A percentile compares a stretch with the other conserved stretches of the same genome.
phyloP scores from a whole-genome alignment of 2,888 invertebrate genomes.

The Drosophila nigritarsus region DNA sequence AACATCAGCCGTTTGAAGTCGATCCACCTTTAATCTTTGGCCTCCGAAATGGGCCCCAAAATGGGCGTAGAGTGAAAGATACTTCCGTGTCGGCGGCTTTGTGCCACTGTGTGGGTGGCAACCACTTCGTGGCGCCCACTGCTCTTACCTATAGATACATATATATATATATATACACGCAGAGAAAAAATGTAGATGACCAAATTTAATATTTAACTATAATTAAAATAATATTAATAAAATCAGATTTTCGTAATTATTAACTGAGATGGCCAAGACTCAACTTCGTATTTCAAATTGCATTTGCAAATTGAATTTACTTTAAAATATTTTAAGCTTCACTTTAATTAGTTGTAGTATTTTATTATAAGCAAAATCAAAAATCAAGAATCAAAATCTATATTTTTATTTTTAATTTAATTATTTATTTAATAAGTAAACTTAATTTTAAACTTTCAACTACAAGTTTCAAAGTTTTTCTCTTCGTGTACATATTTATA shows the following conservation, averaged over 20 bases:
- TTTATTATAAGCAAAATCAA: neutral
- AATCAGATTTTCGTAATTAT: neutral
- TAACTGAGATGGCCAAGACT: too few relatives aligned
- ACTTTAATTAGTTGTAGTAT: neutral
- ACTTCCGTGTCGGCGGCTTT: constrained; percentile 73
- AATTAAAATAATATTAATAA: neutral
- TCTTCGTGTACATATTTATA: constrained; percentile 48
- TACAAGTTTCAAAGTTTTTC: neutral
- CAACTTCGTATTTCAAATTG: too few relatives aligned
- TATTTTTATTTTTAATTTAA: neutral
- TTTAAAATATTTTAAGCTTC: neutral
- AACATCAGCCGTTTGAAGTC: constrained; percentile 59
- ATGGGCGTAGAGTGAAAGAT: constrained; percentile 58
- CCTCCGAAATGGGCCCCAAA: constrained; percentile 30
- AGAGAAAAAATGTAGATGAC: neutral
- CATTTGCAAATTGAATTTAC: neutral
- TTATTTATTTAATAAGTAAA: neutral
- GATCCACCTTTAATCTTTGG: constrained; percentile 66
- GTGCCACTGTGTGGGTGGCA: constrained; percentile 66
- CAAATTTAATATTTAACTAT: neutral
- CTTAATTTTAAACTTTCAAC: neutral
- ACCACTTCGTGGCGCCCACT: constrained; percentile 48
- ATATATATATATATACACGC: neutral
- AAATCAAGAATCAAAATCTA: too few relatives aligned
- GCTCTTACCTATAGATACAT: neutral